Percentiles rank a stretch among this genome's conserved stretches.
Conservation (phyloP, 2,888 invertebrate species). For the Cantharis nigra region DNA sequence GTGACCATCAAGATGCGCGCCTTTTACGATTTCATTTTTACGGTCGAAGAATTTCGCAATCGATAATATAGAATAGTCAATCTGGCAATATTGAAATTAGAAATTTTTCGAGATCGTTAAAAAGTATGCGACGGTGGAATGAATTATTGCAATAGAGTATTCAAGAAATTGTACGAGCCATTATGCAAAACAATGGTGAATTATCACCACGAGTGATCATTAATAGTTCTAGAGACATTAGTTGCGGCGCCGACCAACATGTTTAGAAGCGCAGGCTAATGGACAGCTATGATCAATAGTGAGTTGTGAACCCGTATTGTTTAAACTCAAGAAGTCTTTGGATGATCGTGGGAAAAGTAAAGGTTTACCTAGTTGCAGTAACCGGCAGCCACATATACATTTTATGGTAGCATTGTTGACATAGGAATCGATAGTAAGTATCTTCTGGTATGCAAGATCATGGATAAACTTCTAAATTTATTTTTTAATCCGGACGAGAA, state of each 20-base stretch:
- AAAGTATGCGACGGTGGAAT: background rate
- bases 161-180: constrained; percentile 26
- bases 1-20: constrained; percentile 35
- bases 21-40: constrained; percentile 31
- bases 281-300: constrained; percentile 51
- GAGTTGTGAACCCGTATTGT: constrained; percentile 52
- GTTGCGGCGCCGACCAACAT: constrained; percentile 43
- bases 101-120: background rate
- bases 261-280: constrained; percentile 48
- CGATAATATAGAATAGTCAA: constrained; percentile 15
- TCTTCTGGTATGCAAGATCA: constrained; percentile 20
- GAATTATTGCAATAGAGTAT: constrained; percentile 13
- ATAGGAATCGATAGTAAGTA: constrained; percentile 26
- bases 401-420: constrained; percentile 26
- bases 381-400: constrained; percentile 27
- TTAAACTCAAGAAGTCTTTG: constrained; percentile 39
- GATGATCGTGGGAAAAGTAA: constrained; percentile 53
- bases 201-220: constrained; percentile 36
- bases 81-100: background rate
- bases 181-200: constrained; percentile 42
- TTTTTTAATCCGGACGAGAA: background rate
- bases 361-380: constrained; percentile 40
- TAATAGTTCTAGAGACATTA: constrained; percentile 37
- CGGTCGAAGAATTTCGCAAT: constrained; percentile 27
- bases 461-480: constrained; percentile 1